A percentile compares a stretch with the other conserved stretches of the same genome.
Conservation (phyloP, 2,888 invertebrate genomes). For the Leptopilina syphax region DNA sequence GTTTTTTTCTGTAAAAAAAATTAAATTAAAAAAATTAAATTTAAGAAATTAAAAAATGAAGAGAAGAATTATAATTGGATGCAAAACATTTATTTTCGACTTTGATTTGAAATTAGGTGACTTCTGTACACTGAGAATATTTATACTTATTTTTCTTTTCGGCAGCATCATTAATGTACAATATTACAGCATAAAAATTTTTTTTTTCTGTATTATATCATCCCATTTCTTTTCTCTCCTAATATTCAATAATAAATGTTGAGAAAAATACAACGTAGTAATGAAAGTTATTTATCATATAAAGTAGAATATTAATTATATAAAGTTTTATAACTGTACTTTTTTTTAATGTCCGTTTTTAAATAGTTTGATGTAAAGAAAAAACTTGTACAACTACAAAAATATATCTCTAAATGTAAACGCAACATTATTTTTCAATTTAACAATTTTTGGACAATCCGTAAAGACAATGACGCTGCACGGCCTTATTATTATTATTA, state of each 20-base stretch:
- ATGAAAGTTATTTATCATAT: conserved; percentile 19
- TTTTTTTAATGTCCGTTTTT: conserved; percentile 34
- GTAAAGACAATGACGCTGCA: conserved; percentile 46
- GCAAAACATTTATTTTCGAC: conserved; percentile 72
- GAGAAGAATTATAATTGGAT: conserved; percentile 59
- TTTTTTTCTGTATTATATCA: conserved; percentile 40
- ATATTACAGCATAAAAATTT: conserved; percentile 48
- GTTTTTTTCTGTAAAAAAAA: no score
- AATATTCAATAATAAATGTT: conserved; percentile 35
- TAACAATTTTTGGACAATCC: conserved; percentile 48
- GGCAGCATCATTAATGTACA: conserved; percentile 64
- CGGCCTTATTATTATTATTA: conserved; percentile 1
- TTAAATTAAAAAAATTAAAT: no score
- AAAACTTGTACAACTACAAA: conserved; percentile 63
- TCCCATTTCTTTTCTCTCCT: conserved; percentile 41
- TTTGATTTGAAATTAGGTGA: conserved; percentile 64
- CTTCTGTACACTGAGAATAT: conserved; percentile 64
- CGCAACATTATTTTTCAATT: conserved; percentile 48
- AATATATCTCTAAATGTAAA: conserved; percentile 66
- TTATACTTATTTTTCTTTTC: conserved; percentile 55
- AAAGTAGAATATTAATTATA: conserved; percentile 27
- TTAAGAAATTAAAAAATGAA: neutral
- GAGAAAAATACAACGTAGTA: conserved; percentile 18
- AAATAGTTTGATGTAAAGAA: conserved; percentile 59
- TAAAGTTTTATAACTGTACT: conserved; percentile 27